Percentiles rank a stretch among this genome's conserved stretches.
Evolutionary conservation across 2,888 invertebrate genomes (phyloP).

Genomic region (Drosophila peninsularis): DNA sequence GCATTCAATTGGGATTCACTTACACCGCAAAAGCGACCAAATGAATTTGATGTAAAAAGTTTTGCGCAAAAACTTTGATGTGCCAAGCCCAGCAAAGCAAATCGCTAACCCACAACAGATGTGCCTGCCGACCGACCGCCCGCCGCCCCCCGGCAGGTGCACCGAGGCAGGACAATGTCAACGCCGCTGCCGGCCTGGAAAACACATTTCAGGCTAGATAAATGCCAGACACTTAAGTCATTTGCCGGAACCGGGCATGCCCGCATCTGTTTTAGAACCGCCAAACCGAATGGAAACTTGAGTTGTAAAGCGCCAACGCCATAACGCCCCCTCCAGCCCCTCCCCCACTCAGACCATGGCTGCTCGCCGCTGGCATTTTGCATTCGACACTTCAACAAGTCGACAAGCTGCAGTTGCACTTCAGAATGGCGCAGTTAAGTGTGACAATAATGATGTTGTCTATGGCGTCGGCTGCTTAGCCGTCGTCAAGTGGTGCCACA

Average conservation of each 20-base stretch:
- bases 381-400: constrained; percentile 63
- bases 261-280: constrained; percentile 28
- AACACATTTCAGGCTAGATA: constrained; percentile 66
- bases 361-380: constrained; percentile 58
- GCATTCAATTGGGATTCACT: constrained; percentile 71
- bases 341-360: not conserved
- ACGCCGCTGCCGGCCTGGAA: constrained; percentile 12
- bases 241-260: constrained; percentile 47
- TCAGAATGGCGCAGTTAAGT: constrained; percentile 62
- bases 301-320: not conserved
- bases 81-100: constrained; percentile 17
- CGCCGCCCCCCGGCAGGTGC: constrained; percentile 42
- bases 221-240: constrained; percentile 78
- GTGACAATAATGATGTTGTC: constrained; percentile 72
- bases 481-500: constrained; percentile 25
- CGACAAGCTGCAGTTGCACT: constrained; percentile 60
- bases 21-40: constrained; percentile 64
- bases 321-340: no score
- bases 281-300: constrained; percentile 29
- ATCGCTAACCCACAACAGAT: constrained; percentile 10
- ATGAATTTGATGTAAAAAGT: constrained; percentile 77
- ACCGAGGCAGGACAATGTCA: constrained; percentile 40
- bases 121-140: no score
- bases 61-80: constrained; percentile 56
- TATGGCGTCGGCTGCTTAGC: constrained; percentile 37